Conservation (phyloP, 2,113 vertebrate genomes). For the Sorex araneus region DNA sequence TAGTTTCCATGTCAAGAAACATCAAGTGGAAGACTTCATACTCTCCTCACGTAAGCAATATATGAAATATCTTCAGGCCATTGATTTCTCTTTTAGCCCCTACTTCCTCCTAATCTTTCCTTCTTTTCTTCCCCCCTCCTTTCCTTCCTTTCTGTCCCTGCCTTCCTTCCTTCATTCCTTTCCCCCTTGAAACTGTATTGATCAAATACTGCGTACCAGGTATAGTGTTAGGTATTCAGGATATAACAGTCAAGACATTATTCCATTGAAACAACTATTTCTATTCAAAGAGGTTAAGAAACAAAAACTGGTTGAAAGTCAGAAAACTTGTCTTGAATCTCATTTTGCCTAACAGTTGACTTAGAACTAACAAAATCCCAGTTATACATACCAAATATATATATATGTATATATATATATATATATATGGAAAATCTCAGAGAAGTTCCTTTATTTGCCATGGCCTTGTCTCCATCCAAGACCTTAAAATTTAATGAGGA, state of each 20-base stretch:
- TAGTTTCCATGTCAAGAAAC: neutral
- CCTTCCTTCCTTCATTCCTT: neutral
- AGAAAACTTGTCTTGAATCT: constrained; percentile 27
- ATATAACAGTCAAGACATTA: neutral
- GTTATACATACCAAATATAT: neutral
- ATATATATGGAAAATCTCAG: neutral
- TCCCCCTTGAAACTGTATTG: neutral
- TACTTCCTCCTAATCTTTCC: neutral
- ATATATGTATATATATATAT: no score
- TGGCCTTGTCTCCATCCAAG: neutral
- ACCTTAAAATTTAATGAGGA: constrained; percentile 43
- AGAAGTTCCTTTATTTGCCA: neutral
- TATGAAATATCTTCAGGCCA: neutral
- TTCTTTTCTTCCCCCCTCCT: no score
- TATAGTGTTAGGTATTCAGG: neutral
- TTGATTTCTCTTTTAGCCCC: neutral
- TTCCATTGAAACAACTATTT: constrained; percentile 9
- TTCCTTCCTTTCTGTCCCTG: neutral
- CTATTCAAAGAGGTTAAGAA: neutral
- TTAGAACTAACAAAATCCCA: neutral
- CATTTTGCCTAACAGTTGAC: neutral
- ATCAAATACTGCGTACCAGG: neutral
- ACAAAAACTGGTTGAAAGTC: constrained; percentile 15
- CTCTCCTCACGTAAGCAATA: neutral
- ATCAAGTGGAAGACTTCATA: neutral